Evolutionary conservation across 1,140 invertebrate species (phyloP).

Genomic region (Cyclina sinensis): DNA sequence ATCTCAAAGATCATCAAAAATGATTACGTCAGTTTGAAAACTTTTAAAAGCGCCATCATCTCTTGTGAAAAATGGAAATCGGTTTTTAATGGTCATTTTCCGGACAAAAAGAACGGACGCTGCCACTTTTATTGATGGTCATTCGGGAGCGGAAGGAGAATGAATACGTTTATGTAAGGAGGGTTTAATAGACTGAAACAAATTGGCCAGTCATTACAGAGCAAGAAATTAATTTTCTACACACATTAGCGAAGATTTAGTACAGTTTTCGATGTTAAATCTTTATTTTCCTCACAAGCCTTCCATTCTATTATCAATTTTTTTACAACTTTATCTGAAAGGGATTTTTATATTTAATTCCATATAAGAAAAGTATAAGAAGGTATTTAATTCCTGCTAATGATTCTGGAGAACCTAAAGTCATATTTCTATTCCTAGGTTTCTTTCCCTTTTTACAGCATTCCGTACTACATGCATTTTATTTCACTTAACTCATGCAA

Average conservation of each 20-base stretch:
- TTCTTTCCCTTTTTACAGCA: no score
- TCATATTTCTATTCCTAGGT: no score
- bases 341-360: not conserved
- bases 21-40: constrained; percentile 16
- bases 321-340: no score
- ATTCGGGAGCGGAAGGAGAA: not conserved
- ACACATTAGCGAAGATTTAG: not conserved
- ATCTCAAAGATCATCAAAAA: constrained; percentile 45
- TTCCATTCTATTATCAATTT: no score
- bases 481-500: no score
- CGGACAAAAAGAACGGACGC: not conserved
- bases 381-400: not conserved
- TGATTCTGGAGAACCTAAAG: no score
- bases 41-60: not conserved
- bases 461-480: no score
- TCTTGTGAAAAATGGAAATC: constrained; percentile 10
- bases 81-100: constrained; percentile 59
- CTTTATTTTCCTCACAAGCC: not conserved
- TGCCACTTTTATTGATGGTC: constrained; percentile 44
- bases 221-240: constrained; percentile 56
- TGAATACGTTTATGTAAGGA: constrained; percentile 2
- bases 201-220: constrained; percentile 29
- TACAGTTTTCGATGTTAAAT: not conserved
- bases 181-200: constrained; percentile 40
- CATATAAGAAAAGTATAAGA: not conserved